Percentiles rank a stretch among this genome's conserved stretches.
These are phyloP conservation scores for Pedionomus torquatus DNA, from an alignment of 2,113 vertebrate genomes.

Conservation along the genomic window DNA sequence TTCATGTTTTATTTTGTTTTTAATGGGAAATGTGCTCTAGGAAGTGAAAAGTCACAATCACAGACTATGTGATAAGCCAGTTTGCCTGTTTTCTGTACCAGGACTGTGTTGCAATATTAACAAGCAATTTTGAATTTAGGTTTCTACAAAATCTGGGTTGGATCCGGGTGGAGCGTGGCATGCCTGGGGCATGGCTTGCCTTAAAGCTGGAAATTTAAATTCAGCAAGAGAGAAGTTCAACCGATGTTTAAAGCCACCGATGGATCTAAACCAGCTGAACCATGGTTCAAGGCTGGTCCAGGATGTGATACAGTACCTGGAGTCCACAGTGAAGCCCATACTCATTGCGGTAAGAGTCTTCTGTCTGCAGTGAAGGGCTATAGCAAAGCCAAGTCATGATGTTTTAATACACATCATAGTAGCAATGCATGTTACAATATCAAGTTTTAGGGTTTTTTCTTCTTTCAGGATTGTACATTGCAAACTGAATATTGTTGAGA, in stretches of 20 bases:
- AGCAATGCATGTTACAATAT: not conserved
- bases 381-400: not conserved
- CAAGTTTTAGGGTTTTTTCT: not conserved
- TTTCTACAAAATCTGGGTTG: constrained; percentile 94
- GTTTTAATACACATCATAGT: rapidly evolving
- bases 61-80: not conserved
- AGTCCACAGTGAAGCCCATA: constrained; percentile 81
- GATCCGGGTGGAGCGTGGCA: constrained; percentile 94
- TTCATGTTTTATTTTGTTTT: not conserved
- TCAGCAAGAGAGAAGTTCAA: constrained; percentile 91
- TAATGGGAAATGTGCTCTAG: not conserved
- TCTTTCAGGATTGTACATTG: not conserved
- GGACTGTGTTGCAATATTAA: not conserved
- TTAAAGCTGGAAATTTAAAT: constrained; percentile 88
- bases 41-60: not conserved
- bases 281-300: constrained; percentile 85
- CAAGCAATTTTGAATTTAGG: constrained; percentile 68
- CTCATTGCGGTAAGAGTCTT: constrained; percentile 76
- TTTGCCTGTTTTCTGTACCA: not conserved
- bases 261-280: constrained; percentile 91
- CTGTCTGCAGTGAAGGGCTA: not conserved
- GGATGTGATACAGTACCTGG: constrained; percentile 91
- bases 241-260: constrained; percentile 88
- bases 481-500: not conserved
- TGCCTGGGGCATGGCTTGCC: constrained; percentile 94